phyloP scores from a whole-genome alignment of 1,140 invertebrate species.

The Acromyrmex charruanus region DNA sequence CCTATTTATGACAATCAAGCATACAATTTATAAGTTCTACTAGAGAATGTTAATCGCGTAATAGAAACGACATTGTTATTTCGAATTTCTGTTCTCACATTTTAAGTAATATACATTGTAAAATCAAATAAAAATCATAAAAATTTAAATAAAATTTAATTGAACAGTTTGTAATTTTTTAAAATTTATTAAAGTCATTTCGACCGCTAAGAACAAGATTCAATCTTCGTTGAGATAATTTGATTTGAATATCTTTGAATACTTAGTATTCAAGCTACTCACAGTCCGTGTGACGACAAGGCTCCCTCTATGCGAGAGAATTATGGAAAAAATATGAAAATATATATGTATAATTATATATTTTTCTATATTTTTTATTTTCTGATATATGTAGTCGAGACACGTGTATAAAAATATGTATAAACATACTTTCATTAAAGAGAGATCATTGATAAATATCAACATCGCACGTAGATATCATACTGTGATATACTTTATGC shows the following conservation, averaged over 20 bases:
- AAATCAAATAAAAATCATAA: not conserved
- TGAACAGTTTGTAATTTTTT: not conserved
- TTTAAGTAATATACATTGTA: not conserved
- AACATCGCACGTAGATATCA: constrained; percentile 14
- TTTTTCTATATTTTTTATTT: not conserved
- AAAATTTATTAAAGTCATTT: not conserved
- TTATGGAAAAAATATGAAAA: not conserved
- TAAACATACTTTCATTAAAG: constrained; percentile 25
- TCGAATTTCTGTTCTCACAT: not conserved
- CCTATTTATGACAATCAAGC: not conserved
- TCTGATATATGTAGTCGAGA: not conserved
- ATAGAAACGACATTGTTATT: not conserved
- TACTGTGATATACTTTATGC: constrained; percentile 41
- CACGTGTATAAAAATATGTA: not conserved
- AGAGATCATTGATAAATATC: constrained; percentile 38
- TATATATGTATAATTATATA: not conserved
- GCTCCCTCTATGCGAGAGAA: not conserved
- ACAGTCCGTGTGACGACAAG: no score
- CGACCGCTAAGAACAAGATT: not conserved
- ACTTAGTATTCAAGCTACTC: not conserved
- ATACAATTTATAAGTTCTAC: not conserved
- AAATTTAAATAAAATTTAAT: not conserved
- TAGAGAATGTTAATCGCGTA: not conserved
- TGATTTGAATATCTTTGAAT: not conserved
- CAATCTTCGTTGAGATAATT: not conserved